A percentile compares a stretch with the other conserved stretches of the same genome.
These are phyloP conservation scores for Leucozona laternaria DNA, from an alignment of 2,888 invertebrate species.

Conservation along the genomic window DNA sequence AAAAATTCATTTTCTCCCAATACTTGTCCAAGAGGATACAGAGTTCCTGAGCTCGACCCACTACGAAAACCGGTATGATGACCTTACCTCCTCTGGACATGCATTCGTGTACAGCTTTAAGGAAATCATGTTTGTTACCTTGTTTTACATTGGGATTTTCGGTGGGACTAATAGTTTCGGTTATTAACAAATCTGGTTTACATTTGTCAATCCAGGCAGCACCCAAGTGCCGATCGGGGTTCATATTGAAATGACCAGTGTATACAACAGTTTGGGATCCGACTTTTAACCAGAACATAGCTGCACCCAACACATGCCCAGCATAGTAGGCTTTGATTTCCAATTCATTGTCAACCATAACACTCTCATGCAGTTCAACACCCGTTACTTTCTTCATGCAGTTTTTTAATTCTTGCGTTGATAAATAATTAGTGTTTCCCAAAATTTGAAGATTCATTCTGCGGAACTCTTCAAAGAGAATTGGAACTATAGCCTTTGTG, in stretches of 20 bases:
- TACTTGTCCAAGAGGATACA: slow-evolving; percentile 99
- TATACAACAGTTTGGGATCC: slow-evolving; percentile 99
- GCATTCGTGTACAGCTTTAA: slow-evolving; percentile 98
- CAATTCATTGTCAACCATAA: slow-evolving; percentile 98
- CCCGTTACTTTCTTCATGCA: slow-evolving; percentile 99
- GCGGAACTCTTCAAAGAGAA: slow-evolving; percentile 95
- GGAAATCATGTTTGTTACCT: slow-evolving; percentile 97
- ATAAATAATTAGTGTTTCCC: slow-evolving; percentile 97
- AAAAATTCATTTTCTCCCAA: slow-evolving; percentile 99
- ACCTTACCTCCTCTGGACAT: slow-evolving; percentile 99
- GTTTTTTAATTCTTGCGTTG: slow-evolving; percentile 99
- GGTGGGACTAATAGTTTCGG: slow-evolving; percentile 99
- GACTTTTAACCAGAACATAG: slow-evolving; percentile 98
- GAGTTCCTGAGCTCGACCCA: slow-evolving; percentile 98
- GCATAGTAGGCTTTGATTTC: slow-evolving; percentile 99
- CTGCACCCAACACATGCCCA: slow-evolving; percentile 99
- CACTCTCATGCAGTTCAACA: slow-evolving; percentile 97
- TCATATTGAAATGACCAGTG: slow-evolving; percentile 99
- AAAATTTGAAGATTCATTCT: slow-evolving; percentile 98
- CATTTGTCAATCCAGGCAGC: slow-evolving; percentile 99
- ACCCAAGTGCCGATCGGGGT: slow-evolving; percentile 98
- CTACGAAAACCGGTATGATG: slow-evolving; percentile 98
- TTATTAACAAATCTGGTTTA: slow-evolving; percentile 97
- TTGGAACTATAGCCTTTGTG: slow-evolving; percentile 99
- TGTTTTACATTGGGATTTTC: slow-evolving; percentile 99